phyloP scores from a whole-genome alignment of 2,113 vertebrate genomes.

The Melanerpes aurifrons region DNA sequence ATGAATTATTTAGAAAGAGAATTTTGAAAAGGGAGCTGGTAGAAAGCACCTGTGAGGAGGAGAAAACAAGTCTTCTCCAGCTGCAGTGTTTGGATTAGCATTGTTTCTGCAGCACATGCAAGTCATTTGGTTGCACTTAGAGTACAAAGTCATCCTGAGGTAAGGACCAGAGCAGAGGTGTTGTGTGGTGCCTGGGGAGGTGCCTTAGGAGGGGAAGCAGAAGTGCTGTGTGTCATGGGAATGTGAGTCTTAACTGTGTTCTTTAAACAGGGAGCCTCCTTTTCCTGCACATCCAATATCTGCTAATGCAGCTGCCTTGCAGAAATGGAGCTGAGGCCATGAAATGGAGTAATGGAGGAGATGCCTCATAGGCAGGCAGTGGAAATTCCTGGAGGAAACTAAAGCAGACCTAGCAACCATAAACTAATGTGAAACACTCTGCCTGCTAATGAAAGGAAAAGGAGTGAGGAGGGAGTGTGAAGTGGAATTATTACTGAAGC shows the following conservation, averaged over 20 bases:
- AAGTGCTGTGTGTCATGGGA: neutral
- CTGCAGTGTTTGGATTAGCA: neutral
- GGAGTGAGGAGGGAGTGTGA: neutral
- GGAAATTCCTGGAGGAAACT: neutral
- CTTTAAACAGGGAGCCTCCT: neutral
- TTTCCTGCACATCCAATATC: neutral
- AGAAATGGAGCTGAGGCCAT: neutral
- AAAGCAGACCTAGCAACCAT: neutral
- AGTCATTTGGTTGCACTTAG: neutral
- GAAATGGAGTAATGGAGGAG: neutral
- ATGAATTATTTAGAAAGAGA: neutral
- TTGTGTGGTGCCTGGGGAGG: neutral
- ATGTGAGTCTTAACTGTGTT: neutral
- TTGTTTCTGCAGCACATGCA: neutral
- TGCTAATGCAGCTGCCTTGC: neutral
- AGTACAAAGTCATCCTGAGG: neutral
- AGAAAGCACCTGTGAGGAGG: neutral
- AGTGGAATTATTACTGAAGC: constrained; percentile 3
- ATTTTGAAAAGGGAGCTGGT: neutral
- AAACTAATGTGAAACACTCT: neutral
- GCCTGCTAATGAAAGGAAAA: constrained; percentile 32
- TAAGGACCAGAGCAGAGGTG: neutral
- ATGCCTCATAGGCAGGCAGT: neutral
- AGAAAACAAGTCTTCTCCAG: neutral
- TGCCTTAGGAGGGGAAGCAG: neutral